Percentiles rank a stretch among this genome's conserved stretches.
Evolutionary conservation across 2,113 vertebrate genomes (phyloP).

Genomic region (Chionis minor): DNA sequence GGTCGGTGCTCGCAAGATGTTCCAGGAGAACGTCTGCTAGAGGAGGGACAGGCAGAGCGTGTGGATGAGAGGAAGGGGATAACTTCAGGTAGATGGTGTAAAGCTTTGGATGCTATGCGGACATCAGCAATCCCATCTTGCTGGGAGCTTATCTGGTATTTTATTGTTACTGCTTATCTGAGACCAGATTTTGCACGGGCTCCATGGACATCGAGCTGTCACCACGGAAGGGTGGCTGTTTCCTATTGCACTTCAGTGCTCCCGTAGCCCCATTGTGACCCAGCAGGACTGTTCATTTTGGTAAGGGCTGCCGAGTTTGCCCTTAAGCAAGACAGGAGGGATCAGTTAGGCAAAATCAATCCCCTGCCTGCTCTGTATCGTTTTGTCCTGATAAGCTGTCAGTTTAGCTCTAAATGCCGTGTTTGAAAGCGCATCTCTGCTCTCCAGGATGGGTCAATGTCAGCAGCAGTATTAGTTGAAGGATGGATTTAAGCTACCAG

Average conservation of each 20-base stretch:
- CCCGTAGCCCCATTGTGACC: fast-evolving
- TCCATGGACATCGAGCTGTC: fast-evolving
- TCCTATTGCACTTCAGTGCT: fast-evolving
- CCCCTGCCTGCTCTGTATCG: neutral
- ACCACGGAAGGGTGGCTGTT: fast-evolving
- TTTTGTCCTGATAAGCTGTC: neutral
- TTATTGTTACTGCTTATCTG: neutral
- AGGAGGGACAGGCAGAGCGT: neutral
- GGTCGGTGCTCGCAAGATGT: neutral
- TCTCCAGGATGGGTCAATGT: neutral
- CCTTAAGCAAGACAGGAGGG: neutral
- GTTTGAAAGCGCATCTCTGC: neutral
- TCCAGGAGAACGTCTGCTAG: neutral
- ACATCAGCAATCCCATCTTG: neutral
- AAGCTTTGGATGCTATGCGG: neutral
- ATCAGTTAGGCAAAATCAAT: neutral
- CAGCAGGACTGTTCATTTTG: neutral
- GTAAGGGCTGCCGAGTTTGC: neutral
- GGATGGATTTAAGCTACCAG: neutral
- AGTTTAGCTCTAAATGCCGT: neutral
- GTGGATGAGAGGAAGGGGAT: neutral
- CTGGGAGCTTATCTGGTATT: neutral
- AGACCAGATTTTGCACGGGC: neutral
- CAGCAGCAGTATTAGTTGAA: neutral
- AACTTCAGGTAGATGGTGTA: neutral